Conservation (phyloP, 2,888 invertebrate species). For the Bugulina stolonifera region DNA sequence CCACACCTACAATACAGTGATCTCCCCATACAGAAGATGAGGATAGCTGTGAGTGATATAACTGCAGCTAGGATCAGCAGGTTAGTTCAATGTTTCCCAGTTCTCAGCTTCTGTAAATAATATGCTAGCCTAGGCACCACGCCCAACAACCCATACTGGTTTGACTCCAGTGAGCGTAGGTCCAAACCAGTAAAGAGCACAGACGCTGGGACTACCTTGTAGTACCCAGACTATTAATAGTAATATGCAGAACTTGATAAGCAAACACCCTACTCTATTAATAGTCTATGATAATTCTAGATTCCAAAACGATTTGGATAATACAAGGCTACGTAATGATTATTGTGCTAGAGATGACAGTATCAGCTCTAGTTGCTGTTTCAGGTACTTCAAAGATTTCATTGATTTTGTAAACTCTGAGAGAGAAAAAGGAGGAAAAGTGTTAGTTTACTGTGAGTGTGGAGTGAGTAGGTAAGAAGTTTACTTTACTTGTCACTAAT, state of each 20-base stretch:
- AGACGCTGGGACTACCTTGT: no score
- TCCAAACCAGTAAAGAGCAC: no score
- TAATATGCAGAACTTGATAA: not conserved
- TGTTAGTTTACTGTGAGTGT: conserved; percentile 81
- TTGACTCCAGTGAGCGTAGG: no score
- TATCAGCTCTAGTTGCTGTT: not conserved
- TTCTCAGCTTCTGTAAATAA: no score
- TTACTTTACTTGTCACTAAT: not conserved
- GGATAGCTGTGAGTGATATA: conserved; percentile 24
- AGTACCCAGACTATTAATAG: no score
- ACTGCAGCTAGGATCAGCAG: conserved; percentile 9
- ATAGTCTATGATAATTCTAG: no score
- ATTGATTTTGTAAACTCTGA: conserved; percentile 65
- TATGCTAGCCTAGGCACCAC: no score
- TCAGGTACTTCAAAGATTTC: conserved; percentile 59
- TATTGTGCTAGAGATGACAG: no score
- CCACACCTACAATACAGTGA: conserved; percentile 61
- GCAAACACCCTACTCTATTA: not conserved
- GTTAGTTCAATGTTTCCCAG: not conserved
- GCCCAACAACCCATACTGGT: no score
- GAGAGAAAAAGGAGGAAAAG: conserved; percentile 64
- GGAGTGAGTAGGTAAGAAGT: conserved; percentile 64
- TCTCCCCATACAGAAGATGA: conserved; percentile 6
- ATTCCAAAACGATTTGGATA: no score
- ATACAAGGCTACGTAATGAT: no score